Evolutionary conservation across 2,113 vertebrate species (phyloP).

Genomic region (Pipra filicauda): DNA sequence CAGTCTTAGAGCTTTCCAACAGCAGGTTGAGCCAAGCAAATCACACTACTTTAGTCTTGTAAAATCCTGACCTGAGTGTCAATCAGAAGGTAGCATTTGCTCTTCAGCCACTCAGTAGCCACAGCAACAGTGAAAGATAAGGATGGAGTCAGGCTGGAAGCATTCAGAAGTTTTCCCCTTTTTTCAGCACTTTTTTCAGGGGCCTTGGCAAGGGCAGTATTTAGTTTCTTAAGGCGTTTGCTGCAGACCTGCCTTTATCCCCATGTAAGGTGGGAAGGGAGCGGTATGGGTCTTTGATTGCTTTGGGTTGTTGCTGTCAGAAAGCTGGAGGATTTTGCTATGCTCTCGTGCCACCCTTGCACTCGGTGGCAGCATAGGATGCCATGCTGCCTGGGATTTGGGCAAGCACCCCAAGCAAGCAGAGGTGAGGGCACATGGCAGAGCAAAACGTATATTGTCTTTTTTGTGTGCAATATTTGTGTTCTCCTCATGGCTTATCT

Average conservation of each 20-base stretch:
- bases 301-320: neutral
- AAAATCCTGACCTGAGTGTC: neutral
- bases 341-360: neutral
- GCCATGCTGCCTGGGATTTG: neutral
- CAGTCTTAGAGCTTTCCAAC: accelerated
- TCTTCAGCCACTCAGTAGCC: neutral
- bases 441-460: neutral
- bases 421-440: neutral
- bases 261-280: neutral
- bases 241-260: neutral
- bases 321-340: neutral
- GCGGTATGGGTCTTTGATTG: accelerated
- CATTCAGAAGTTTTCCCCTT: neutral
- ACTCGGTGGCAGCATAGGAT: neutral
- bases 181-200: neutral
- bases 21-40: neutral
- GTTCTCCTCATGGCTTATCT: neutral
- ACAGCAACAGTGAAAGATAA: neutral
- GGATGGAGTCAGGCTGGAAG: neutral
- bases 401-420: neutral
- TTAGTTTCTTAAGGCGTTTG: neutral
- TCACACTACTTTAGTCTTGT: neutral
- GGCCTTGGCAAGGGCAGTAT: neutral
- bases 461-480: neutral
- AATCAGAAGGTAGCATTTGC: neutral